Conservation (phyloP, 1,140 invertebrate species). For the Drosophila aff. region DNA sequence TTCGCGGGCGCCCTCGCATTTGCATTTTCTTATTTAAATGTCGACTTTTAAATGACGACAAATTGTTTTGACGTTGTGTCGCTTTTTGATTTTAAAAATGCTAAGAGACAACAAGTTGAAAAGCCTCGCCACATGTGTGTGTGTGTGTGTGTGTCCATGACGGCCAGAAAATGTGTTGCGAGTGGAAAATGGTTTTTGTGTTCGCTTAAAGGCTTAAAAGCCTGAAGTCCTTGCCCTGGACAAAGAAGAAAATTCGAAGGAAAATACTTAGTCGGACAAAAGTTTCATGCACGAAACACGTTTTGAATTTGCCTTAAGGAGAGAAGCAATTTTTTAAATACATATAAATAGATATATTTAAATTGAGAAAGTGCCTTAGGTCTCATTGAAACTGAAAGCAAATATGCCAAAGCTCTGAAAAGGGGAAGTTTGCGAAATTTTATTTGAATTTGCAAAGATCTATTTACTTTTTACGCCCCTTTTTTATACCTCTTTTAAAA, state of each 20-base stretch:
- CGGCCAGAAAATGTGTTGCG: slow-evolving; percentile 37
- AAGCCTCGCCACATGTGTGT: slow-evolving; percentile 33
- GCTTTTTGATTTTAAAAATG: slow-evolving; percentile 79
- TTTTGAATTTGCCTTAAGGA: slow-evolving; percentile 7
- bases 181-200: slow-evolving; percentile 66
- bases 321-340: slow-evolving; percentile 16
- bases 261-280: slow-evolving; percentile 27
- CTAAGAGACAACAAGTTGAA: slow-evolving; percentile 67
- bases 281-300: slow-evolving; percentile 8
- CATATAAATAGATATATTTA: slow-evolving; percentile 10
- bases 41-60: slow-evolving; percentile 83
- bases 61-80: slow-evolving; percentile 83
- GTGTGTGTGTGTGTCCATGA: slow-evolving; percentile 1
- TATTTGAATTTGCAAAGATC: neutral
- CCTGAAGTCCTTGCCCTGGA: slow-evolving; percentile 44
- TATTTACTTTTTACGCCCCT: neutral
- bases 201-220: slow-evolving; percentile 68
- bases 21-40: slow-evolving; percentile 84
- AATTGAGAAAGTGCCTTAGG: neutral
- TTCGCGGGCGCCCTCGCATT: slow-evolving; percentile 54
- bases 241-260: slow-evolving; percentile 31
- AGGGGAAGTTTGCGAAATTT: neutral
- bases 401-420: neutral
- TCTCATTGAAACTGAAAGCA: neutral
- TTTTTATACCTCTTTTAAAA: no score